Evolutionary conservation across 2,797 vertebrate genomes (phyloP), one percentile per base, ranked within the genome.

Genomic region (Enteromius treurensis): DNA sequence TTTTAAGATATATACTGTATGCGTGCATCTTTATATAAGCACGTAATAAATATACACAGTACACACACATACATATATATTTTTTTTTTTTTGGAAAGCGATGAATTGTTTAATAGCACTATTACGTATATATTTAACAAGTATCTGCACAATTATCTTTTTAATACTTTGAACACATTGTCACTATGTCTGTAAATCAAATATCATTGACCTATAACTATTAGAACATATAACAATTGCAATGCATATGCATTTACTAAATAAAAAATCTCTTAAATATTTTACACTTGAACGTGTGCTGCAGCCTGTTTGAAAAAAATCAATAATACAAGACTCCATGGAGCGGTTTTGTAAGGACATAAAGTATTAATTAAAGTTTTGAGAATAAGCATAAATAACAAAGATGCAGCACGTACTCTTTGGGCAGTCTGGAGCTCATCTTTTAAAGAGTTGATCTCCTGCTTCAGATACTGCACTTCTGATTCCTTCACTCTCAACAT

Each of bases 401-500:
- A 42, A 10, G 2, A 45, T 13, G 68, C 17, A 62, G 29, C 17
- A 85, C 91, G 26, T 82, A 93, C 92, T 86, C 92, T 90, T 77
- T 92, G 92, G 75, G 92, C 92, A 0, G 90, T 84, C 82, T 93
- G 92, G 64, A 93, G 90, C 83, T 93, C 92, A 73, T 93, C 92
- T 82, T 93, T 93, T 62, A 93, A 84, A 21, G 92, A 92, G 83
- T 93, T 93, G 79, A 93, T 93, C 88, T 93, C 92, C 83, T 93
- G 92, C 86, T 93, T 93, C 84, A 92, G 88, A 82, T 93, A 93
- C 88, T 93, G 92, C 49, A 93, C 92, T 79, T 93, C 92, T 0
- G 92, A 93, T 80, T 93, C 92, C 82, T 93, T 93, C 49, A 93
- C 92, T 80, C 92, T 88, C 87, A 93, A 53, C 92, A 93, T 92